These are phyloP conservation scores for Drosophila yooni DNA, from an alignment of 2,888 invertebrate genomes.

Conservation along the genomic window DNA sequence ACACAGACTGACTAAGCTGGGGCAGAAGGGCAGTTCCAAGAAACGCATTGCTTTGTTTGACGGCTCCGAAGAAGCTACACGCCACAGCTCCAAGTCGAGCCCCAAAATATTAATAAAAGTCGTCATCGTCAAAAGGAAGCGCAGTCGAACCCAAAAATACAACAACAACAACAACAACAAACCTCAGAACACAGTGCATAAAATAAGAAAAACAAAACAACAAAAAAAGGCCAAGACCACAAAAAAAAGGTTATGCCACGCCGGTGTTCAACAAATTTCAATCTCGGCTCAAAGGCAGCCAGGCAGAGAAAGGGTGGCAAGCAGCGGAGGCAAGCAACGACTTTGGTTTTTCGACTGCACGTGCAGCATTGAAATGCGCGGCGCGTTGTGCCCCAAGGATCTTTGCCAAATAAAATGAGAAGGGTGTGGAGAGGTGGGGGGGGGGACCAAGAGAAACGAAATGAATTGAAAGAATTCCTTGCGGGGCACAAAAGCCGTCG, in stretches of 20 bases:
- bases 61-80: constrained; percentile 28
- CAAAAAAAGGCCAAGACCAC: constrained; percentile 5
- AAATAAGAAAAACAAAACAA: constrained; percentile 6
- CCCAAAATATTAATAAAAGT: constrained; percentile 79
- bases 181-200: constrained; percentile 27
- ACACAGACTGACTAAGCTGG: constrained; percentile 48
- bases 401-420: constrained; percentile 60
- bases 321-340: constrained; percentile 7
- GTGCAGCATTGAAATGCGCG: constrained; percentile 78
- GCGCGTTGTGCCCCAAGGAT: constrained; percentile 76
- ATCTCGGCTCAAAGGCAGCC: constrained; percentile 73
- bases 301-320: background rate
- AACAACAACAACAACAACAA: constrained; percentile 10
- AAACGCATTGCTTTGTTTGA: constrained; percentile 69
- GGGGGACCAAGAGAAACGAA: constrained; percentile 39
- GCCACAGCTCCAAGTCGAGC: constrained; percentile 55
- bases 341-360: constrained; percentile 57
- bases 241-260: constrained; percentile 70
- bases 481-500: constrained; percentile 71
- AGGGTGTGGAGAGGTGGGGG: too few relatives aligned
- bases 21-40: constrained; percentile 66
- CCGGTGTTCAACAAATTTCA: constrained; percentile 80
- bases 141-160: constrained; percentile 63
- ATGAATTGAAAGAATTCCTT: constrained; percentile 79
- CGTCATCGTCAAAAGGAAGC: constrained; percentile 78